A percentile compares a stretch with the other conserved stretches of the same genome.
Conservation (phyloP, 2,888 invertebrate genomes). For the Mesorhabditis sp. region DNA sequence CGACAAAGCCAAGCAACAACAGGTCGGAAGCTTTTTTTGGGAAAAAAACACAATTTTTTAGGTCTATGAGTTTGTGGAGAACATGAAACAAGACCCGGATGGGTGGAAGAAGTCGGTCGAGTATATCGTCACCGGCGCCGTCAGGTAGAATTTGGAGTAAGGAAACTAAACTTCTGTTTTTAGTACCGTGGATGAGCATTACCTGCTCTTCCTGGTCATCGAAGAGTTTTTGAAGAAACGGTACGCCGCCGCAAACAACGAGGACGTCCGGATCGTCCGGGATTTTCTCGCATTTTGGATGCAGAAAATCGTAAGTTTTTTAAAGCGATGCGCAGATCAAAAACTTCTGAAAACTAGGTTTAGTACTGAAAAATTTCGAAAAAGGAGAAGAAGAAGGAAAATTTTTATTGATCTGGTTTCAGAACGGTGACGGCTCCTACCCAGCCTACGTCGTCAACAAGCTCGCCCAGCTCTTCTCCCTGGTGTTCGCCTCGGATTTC, state of each 20-base stretch:
- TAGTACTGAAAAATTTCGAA: no score
- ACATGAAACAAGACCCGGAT: constrained; percentile 32
- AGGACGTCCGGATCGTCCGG: constrained; percentile 23
- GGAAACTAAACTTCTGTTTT: constrained; percentile 9
- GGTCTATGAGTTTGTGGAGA: constrained; percentile 34
- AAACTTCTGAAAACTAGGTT: no score
- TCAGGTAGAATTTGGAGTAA: constrained; percentile 13
- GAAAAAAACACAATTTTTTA: constrained; percentile 8
- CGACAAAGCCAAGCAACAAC: no score
- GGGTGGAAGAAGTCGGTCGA: constrained; percentile 39
- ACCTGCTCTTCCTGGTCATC: constrained; percentile 61
- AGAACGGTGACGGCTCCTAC: constrained; percentile 11
- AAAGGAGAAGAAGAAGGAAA: no score
- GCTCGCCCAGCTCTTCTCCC: constrained; percentile 64
- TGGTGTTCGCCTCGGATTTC: constrained; percentile 65
- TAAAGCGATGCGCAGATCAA: neutral
- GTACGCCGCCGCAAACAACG: constrained; percentile 18
- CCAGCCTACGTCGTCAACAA: constrained; percentile 64
- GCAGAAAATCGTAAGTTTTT: constrained; percentile 15
- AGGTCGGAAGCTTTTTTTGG: no score
- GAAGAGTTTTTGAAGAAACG: constrained; percentile 58
- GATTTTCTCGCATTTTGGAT: constrained; percentile 37
- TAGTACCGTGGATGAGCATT: constrained; percentile 55
- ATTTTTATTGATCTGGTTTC: neutral
- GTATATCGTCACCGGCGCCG: constrained; percentile 24